Percentiles rank a stretch among this genome's conserved stretches.
phyloP scores from a whole-genome alignment of 2,113 vertebrate genomes.

The Raja brachyura region DNA sequence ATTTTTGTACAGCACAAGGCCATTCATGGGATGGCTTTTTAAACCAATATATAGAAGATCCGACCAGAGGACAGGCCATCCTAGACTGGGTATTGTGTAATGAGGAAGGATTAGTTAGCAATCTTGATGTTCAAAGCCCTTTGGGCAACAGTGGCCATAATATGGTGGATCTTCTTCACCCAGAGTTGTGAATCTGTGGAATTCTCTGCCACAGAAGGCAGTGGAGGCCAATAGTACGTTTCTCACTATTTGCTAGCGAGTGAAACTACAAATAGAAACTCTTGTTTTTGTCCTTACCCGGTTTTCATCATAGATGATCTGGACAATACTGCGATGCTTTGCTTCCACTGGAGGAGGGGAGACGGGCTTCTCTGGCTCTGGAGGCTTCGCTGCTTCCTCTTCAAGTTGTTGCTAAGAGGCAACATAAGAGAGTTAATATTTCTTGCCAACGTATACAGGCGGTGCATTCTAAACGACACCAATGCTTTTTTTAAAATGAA shows the following conservation, averaged over 20 bases:
- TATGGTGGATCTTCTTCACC: too few relatives aligned
- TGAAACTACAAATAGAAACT: background rate
- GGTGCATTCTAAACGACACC: background rate
- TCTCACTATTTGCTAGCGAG: background rate
- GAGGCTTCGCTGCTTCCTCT: conserved; percentile 94
- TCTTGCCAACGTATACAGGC: conserved; percentile 17
- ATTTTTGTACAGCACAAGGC: too few relatives aligned
- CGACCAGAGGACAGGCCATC: too few relatives aligned
- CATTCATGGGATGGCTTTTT: too few relatives aligned
- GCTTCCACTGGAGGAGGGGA: conserved; percentile 95
- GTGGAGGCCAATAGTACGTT: too few relatives aligned
- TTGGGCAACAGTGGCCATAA: too few relatives aligned
- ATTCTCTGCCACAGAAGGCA: too few relatives aligned
- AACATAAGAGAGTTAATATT: conserved; percentile 42
- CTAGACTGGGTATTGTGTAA: too few relatives aligned
- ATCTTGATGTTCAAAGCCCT: too few relatives aligned
- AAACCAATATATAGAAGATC: too few relatives aligned
- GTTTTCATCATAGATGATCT: conserved; percentile 98
- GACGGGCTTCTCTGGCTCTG: conserved; percentile 90
- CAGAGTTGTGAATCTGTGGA: too few relatives aligned
- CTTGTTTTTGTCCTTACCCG: conserved; percentile 61
- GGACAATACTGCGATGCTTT: conserved; percentile 97
- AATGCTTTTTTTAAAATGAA: background rate
- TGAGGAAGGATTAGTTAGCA: too few relatives aligned
- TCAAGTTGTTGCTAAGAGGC: conserved; percentile 97